Percentiles rank a stretch among this genome's conserved stretches.
phyloP scores from a whole-genome alignment of 2,888 invertebrate species.

The Apotomis betuletana region DNA sequence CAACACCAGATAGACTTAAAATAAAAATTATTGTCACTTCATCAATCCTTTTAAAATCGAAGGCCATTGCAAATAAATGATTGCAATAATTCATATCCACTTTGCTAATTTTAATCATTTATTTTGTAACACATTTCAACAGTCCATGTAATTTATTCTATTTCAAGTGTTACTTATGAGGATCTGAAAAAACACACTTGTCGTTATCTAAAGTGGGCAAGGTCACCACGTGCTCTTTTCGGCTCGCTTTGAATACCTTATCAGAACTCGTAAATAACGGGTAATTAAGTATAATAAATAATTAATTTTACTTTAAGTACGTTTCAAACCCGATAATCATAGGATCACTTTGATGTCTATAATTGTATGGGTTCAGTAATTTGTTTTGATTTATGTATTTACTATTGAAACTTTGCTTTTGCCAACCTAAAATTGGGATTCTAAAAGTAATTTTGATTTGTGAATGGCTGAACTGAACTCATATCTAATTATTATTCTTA shows the following conservation, averaged over 20 bases:
- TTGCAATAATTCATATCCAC: background rate
- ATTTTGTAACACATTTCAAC: slow-evolving; percentile 2
- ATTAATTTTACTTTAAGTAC: slow-evolving; percentile 38
- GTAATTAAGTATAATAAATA: slow-evolving; percentile 58
- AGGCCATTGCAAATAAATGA: background rate
- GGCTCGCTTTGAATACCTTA: slow-evolving; percentile 58
- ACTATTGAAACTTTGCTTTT: too few relatives aligned
- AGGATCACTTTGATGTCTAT: slow-evolving; percentile 35
- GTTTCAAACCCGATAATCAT: slow-evolving; percentile 10
- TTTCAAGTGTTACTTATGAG: slow-evolving; percentile 17
- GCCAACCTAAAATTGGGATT: too few relatives aligned
- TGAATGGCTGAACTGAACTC: too few relatives aligned
- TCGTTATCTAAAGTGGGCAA: slow-evolving; percentile 25
- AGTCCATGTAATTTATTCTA: slow-evolving; percentile 12
- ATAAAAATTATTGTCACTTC: slow-evolving; percentile 3
- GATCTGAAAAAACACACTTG: slow-evolving; percentile 11
- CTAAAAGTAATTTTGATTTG: too few relatives aligned
- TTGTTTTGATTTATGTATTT: too few relatives aligned
- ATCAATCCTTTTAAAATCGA: background rate
- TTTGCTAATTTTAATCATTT: slow-evolving; percentile 1
- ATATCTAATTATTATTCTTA: too few relatives aligned
- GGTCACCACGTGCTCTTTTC: slow-evolving; percentile 48
- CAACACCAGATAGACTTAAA: background rate
- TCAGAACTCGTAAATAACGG: slow-evolving; percentile 69
- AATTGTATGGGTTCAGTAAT: background rate